Evolutionary conservation across 92 coral and sea anemone species (phyloP), one percentile per base, ranked within the genome.

Genomic region (Porites lobata): DNA sequence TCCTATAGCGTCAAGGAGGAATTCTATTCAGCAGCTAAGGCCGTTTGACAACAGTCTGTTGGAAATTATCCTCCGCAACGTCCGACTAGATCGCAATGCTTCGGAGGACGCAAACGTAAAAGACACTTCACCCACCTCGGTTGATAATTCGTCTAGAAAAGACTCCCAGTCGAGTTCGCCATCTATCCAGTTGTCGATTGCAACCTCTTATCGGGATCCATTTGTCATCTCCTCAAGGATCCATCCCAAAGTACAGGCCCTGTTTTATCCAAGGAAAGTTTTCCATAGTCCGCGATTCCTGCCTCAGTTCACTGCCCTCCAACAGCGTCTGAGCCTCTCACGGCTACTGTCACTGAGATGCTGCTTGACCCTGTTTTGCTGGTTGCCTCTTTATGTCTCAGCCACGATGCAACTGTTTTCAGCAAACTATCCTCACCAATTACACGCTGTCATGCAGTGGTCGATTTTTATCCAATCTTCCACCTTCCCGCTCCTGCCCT

Each of bases 401-500:
- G 77, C 19, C 53, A 24, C 26, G 66, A n/a, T 81, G 54, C 77
- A 22, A 12, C 52, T 67, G 66, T 6, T 65, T 17, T 69, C 77
- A 8, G 76, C 26, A 4, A 17, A 68, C 51, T 69, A 52, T 70
- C 67, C 85, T 0, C 67, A 81, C 29, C 76, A 69, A 8, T 69
- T 81, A 43, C 54, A 26, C 53, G 2, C 14, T 3, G 52, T 81
- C 29, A 15, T 69, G 54, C 67, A 52, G 56, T 81, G 85, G 76
- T 68, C 69, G 56, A 68, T 81, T 81, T 81, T 68, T 56, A 15
- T 81, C 18, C 85, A 26, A 4, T 50, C 77, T 22, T 81, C 77
- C 14, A 26, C 69, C 77, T 69, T 65, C 18, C 20, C 85, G 14
- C 85, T 81, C 4, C 61, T 81, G 17, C 52, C 68, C 2, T 9